These are phyloP conservation scores for Psilopsiagon aymara DNA, from an alignment of 2,113 vertebrate species.

Conservation along the genomic window DNA sequence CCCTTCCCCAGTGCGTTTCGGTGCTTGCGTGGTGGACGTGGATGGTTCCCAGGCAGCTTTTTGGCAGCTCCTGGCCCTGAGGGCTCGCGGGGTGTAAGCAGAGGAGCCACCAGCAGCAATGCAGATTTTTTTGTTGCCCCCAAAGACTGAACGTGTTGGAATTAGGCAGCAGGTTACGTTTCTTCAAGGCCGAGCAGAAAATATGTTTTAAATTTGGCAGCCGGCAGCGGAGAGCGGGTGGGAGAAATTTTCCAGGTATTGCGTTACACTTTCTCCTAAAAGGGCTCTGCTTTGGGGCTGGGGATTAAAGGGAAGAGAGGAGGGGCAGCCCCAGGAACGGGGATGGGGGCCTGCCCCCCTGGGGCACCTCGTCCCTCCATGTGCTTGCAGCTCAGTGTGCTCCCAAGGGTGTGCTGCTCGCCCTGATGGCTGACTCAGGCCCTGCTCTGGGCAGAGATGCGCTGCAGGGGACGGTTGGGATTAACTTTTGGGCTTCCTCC, in stretches of 20 bases:
- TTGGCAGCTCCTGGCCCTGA: neutral
- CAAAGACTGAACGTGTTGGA: constrained; percentile 25
- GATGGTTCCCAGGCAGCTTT: constrained; percentile 7
- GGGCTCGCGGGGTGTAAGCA: neutral
- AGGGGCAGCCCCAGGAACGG: neutral
- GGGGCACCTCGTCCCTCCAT: neutral
- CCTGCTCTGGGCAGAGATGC: neutral
- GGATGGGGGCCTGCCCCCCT: neutral
- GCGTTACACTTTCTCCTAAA: constrained; percentile 66
- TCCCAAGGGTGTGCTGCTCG: neutral
- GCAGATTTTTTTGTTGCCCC: neutral
- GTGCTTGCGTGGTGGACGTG: neutral
- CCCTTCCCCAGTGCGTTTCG: neutral
- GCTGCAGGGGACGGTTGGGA: neutral
- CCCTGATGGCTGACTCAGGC: neutral
- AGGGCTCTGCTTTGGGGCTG: constrained; percentile 53
- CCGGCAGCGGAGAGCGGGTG: constrained; percentile 32
- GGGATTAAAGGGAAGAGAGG: constrained; percentile 7
- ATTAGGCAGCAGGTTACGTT: constrained; percentile 53
- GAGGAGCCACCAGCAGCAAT: neutral
- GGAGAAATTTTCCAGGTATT: constrained; percentile 71
- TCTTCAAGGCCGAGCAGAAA: constrained; percentile 57
- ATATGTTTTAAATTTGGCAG: constrained; percentile 71
- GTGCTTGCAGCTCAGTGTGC: rapidly evolving
- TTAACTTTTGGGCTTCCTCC: constrained; percentile 39